Conservation (phyloP, 2,797 vertebrate species). For the Delichon dasypus region DNA sequence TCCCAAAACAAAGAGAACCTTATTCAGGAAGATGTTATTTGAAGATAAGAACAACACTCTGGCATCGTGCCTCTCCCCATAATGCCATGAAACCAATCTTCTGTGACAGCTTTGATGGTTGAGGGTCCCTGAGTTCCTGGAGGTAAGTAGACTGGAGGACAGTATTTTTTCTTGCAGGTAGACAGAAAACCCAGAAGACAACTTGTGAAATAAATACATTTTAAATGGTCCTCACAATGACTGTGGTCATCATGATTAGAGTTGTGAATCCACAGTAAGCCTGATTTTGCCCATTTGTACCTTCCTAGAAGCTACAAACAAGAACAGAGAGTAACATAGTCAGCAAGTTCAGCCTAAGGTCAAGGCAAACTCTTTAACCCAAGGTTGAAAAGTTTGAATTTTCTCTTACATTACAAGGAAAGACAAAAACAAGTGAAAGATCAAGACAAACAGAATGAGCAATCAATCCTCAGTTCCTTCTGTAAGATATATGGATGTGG, state of each 20-base stretch:
- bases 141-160: background rate
- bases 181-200: background rate
- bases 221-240: background rate
- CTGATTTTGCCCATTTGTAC: background rate
- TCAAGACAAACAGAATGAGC: background rate
- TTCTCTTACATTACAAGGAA: background rate
- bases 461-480: background rate
- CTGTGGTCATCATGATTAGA: background rate
- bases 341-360: background rate
- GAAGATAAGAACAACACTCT: conserved; percentile 21
- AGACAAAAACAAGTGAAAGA: background rate
- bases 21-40: conserved; percentile 25
- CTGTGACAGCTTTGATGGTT: conserved; percentile 9
- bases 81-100: conserved; percentile 3
- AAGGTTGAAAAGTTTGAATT: background rate
- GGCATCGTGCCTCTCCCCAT: background rate
- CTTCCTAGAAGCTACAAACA: background rate
- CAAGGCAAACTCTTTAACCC: background rate
- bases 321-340: background rate
- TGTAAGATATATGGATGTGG: background rate
- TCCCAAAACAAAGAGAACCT: conserved; percentile 38
- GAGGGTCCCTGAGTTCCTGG: background rate
- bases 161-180: background rate
- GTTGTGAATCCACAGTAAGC: background rate
- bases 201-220: background rate